Base-by-base conservation (phyloP, 2,888 invertebrate species). In the Busseola fusca region DNA sequence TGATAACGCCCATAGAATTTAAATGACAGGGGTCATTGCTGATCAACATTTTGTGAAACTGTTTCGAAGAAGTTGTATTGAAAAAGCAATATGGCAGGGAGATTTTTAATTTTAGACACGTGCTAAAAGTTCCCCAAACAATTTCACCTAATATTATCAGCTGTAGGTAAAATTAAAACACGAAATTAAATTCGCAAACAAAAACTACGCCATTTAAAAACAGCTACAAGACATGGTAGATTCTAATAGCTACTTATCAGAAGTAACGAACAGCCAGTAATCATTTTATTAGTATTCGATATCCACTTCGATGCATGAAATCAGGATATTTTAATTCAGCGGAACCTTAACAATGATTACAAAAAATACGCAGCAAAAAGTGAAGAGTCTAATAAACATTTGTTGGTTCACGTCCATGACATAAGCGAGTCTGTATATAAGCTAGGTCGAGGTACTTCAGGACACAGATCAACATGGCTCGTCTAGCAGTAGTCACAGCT, bases 391-490 rank as follows among this genome's bases (percentile, higher is more conserved):
- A 50, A 50, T 50, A n/a, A n/a, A 50, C 48, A 50, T 50, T 50
- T 50, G 48, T n/a, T 50, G n/a, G n/a, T 50, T 50, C 21, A 76
- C 84, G 84, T 85, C 82, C 88, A 92, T 92, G 91, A 91, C 91
- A 90, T 92, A 90, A 91, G 90, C 90, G 69, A 60, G 76, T 56
- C 70, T 72, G 87, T 93, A 92, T 94, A 94, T 87, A 94, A 90
- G 85, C 81, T 74, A 59, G 64, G 77, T 63, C 70, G 70, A 68
- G 78, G 52, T 42, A 58, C 25, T 70, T 73, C 84, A 90, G 89
- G 91, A 90, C 91, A 77, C 81, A 80, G 83, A 78, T 30, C 72
- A 78, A 25, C 74, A 95, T 94, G 94, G 88, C 91, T 76, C 93
- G 93, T 64, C 89, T 94, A 50, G 88, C 87, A 79, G 80, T 94